A percentile compares a stretch with the other conserved stretches of the same genome.
These are phyloP conservation scores for Branchipolynoe longqiensis DNA, from an alignment of 2,888 invertebrate genomes.

Conservation along the genomic window DNA sequence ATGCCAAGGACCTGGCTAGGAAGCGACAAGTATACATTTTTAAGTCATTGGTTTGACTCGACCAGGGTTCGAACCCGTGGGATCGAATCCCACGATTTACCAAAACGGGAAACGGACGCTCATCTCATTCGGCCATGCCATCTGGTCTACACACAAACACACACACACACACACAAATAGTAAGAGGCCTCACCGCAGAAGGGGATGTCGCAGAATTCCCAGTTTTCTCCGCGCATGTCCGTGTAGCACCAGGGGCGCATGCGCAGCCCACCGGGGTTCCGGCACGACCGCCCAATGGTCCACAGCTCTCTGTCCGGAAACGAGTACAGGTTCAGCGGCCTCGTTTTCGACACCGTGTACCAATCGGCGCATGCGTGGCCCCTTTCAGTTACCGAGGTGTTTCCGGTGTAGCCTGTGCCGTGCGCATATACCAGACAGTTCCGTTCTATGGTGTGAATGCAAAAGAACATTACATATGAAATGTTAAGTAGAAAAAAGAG, in stretches of 20 bases:
- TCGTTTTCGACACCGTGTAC: not conserved
- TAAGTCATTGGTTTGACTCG: too few species aligned
- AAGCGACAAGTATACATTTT: too few species aligned
- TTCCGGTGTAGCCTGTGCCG: constrained; percentile 18
- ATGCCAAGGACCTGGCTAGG: too few species aligned
- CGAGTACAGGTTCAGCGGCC: not conserved
- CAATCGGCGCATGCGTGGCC: constrained; percentile 4
- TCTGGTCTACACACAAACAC: too few species aligned
- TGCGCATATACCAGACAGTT: not conserved
- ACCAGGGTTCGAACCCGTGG: too few species aligned
- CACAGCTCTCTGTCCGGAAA: not conserved
- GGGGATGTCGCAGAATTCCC: constrained; percentile 56
- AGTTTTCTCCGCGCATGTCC: not conserved
- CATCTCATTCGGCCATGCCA: too few species aligned
- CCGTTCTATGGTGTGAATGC: not conserved
- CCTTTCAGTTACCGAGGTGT: not conserved
- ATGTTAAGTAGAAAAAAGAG: too few species aligned
- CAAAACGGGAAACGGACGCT: too few species aligned
- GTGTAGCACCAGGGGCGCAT: constrained; percentile 55
- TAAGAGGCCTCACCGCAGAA: constrained; percentile 49
- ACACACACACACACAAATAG: too few species aligned
- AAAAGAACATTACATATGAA: not conserved
- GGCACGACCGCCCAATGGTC: not conserved
- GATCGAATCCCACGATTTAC: too few species aligned
- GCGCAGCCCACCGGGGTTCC: not conserved